Conservation (phyloP, 2,888 invertebrate genomes). For the Eudasyphora cyanicolor region DNA sequence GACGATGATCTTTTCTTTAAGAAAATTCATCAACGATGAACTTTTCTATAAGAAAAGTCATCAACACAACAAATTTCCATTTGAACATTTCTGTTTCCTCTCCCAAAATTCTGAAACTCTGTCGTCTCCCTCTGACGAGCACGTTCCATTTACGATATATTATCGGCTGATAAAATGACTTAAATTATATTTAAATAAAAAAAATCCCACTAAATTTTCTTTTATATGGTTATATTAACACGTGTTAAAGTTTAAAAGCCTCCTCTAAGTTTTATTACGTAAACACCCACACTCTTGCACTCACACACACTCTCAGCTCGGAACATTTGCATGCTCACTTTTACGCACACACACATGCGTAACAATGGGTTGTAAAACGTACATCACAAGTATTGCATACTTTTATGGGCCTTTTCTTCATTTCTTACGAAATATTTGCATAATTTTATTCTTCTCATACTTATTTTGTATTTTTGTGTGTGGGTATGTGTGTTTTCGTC, state of each 20-base stretch:
- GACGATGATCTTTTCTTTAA: too few relatives aligned
- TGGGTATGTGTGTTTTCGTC: too few relatives aligned
- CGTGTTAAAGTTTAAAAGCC: conserved; percentile 55
- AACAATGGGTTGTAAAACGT: background rate
- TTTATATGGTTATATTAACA: conserved; percentile 47
- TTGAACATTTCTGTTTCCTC: too few relatives aligned
- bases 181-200: background rate
- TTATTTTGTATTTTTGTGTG: too few relatives aligned
- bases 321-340: background rate
- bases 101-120: too few relatives aligned
- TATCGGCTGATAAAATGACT: background rate
- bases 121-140: too few relatives aligned
- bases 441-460: conserved; percentile 36
- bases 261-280: conserved; percentile 37
- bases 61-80: too few relatives aligned
- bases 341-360: background rate
- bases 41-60: too few relatives aligned
- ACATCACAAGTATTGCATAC: conserved; percentile 38
- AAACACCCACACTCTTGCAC: background rate
- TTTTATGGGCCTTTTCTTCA: conserved; percentile 43
- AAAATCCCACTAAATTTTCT: background rate
- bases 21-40: too few relatives aligned
- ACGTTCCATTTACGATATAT: too few relatives aligned
- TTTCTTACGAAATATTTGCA: conserved; percentile 34
- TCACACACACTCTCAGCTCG: too few relatives aligned